These are phyloP conservation scores for Steinernema scapterisci DNA, from an alignment of 2,888 invertebrate genomes.

Conservation along the genomic window DNA sequence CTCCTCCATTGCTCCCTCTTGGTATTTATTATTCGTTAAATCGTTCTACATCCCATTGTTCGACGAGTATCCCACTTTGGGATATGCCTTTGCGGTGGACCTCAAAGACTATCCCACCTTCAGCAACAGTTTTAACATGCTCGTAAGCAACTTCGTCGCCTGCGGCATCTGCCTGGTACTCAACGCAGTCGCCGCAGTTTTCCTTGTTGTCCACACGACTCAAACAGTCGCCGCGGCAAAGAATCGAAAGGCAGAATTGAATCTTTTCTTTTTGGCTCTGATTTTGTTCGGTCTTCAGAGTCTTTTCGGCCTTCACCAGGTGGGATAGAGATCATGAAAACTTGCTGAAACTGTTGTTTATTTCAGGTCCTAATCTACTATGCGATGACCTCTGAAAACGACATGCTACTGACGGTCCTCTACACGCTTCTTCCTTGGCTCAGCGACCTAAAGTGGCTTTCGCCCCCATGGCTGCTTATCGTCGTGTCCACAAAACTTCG, in stretches of 20 bases:
- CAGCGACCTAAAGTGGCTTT: constrained; percentile 1
- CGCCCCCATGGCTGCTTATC: constrained; percentile 5
- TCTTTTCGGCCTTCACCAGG: constrained; percentile 7
- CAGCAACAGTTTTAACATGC: constrained; percentile 14
- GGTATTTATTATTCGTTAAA: background rate
- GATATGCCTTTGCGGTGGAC: background rate
- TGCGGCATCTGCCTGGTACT: constrained; percentile 7
- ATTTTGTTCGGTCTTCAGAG: background rate
- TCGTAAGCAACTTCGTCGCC: background rate
- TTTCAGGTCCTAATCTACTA: constrained; percentile 6
- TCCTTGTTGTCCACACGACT: background rate
- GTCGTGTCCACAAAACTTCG: background rate
- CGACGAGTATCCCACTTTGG: background rate
- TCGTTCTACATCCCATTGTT: background rate
- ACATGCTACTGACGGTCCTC: background rate
- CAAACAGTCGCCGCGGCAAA: background rate
- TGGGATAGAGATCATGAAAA: too few species aligned
- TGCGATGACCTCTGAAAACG: background rate
- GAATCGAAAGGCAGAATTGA: background rate
- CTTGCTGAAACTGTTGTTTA: too few species aligned
- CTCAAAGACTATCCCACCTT: background rate
- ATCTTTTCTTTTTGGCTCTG: constrained; percentile 8
- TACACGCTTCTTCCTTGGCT: constrained; percentile 17
- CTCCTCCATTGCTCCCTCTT: background rate
- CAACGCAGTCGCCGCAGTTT: background rate